phyloP scores from a whole-genome alignment of 2,797 vertebrate genomes.

The Salarias fasciatus region DNA sequence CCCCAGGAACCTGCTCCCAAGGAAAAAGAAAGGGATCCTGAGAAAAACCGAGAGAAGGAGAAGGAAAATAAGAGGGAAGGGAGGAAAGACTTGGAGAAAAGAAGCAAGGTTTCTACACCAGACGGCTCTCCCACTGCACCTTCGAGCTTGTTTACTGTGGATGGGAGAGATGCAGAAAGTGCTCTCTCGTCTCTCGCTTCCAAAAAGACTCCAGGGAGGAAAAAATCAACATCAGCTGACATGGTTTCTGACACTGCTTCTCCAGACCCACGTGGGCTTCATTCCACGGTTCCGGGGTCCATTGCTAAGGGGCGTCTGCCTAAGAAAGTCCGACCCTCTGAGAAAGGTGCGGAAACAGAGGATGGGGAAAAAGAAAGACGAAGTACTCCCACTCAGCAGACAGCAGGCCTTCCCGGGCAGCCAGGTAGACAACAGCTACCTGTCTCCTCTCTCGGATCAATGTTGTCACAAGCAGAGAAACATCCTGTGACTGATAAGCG shows the following conservation, averaged over 20 bases:
- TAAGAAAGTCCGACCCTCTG: constrained; percentile 87
- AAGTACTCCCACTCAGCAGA: constrained; percentile 67
- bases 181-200: constrained; percentile 79
- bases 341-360: constrained; percentile 84
- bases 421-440: constrained; percentile 86
- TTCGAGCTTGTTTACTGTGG: constrained; percentile 84
- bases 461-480: constrained; percentile 93
- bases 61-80: constrained; percentile 94
- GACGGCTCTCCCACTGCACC: constrained; percentile 84
- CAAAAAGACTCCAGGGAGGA: constrained; percentile 90
- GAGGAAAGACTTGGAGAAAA: constrained; percentile 89
- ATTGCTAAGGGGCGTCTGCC: constrained; percentile 84
- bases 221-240: constrained; percentile 85
- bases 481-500: constrained; percentile 94
- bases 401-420: constrained; percentile 70
- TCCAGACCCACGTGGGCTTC: constrained; percentile 78
- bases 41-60: constrained; percentile 90
- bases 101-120: constrained; percentile 87
- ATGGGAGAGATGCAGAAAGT: constrained; percentile 88
- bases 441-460: constrained; percentile 89
- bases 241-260: constrained; percentile 77
- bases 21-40: constrained; percentile 91
- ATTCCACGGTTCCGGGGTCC: constrained; percentile 56
- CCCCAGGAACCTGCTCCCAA: constrained; percentile 84
- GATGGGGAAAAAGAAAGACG: constrained; percentile 82